Conservation (phyloP, 2,797 vertebrate species). For the Crypturellus tataupa region DNA sequence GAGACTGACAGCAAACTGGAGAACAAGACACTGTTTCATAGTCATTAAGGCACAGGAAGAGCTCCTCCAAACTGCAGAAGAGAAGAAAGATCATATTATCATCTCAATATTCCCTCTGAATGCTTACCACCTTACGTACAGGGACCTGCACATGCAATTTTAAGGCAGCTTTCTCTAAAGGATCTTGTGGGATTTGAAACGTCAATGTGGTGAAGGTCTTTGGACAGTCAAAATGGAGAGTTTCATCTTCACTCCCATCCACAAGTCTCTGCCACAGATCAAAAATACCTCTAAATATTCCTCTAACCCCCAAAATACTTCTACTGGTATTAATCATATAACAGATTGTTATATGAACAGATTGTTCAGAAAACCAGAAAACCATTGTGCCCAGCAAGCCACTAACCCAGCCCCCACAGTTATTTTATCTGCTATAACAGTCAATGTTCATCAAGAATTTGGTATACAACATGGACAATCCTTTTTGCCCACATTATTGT, state of each 20-base stretch:
- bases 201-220: background rate
- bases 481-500: background rate
- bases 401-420: fast-evolving
- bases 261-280: background rate
- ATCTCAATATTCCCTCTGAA: background rate
- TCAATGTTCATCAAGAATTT: background rate
- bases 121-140: background rate
- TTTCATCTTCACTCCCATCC: background rate
- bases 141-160: background rate
- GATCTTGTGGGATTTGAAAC: background rate
- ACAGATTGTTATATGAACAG: background rate
- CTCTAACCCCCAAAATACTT: background rate
- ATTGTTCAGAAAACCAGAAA: too few species aligned
- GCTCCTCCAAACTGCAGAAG: slow-evolving; percentile 91
- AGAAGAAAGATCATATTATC: background rate
- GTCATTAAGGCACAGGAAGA: slow-evolving; percentile 97
- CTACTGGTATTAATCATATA: background rate
- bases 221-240: background rate
- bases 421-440: background rate
- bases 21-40: slow-evolving; percentile 90
- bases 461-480: background rate
- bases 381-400: background rate
- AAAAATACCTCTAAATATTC: background rate
- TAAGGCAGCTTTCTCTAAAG: background rate
- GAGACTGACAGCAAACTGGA: slow-evolving; percentile 87